Evolutionary conservation across 2,888 invertebrate species (phyloP).

Genomic region (Apeira syringaria): DNA sequence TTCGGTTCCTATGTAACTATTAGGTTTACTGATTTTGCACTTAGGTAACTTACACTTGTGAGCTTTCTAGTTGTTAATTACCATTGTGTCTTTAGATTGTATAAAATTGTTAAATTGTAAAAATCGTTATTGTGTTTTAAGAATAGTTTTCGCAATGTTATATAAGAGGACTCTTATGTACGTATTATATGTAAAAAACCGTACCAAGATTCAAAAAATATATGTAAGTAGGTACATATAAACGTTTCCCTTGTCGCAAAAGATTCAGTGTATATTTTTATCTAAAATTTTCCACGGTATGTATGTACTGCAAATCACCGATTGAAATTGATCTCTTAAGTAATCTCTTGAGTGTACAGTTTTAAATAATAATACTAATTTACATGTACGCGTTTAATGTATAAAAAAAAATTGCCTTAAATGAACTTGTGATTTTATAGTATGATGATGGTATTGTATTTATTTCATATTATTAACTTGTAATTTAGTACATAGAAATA

Average conservation of each 20-base stretch:
- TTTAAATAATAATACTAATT: slow-evolving; percentile 7
- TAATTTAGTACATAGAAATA: slow-evolving; percentile 24
- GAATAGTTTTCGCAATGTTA: slow-evolving; percentile 2
- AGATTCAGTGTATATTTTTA: too few species aligned
- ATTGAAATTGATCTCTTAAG: not conserved
- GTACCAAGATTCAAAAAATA: too few species aligned
- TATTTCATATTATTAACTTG: slow-evolving; percentile 53
- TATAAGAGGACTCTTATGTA: too few species aligned
- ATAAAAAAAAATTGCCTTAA: slow-evolving; percentile 50
- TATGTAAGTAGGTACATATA: too few species aligned
- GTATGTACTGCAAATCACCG: too few species aligned
- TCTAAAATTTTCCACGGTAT: too few species aligned
- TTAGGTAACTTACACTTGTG: slow-evolving; percentile 15
- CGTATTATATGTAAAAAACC: too few species aligned
- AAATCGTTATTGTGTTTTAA: slow-evolving; percentile 28
- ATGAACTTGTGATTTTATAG: slow-evolving; percentile 61
- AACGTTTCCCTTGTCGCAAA: too few species aligned
- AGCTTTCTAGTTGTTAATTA: slow-evolving; percentile 20
- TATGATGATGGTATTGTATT: slow-evolving; percentile 46
- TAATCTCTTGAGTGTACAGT: too few species aligned
- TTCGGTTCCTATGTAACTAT: slow-evolving; percentile 49
- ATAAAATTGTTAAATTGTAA: slow-evolving; percentile 16
- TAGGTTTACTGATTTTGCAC: slow-evolving; percentile 12
- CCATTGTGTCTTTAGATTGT: slow-evolving; percentile 9
- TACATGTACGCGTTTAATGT: not conserved